Conservation (phyloP, 2,797 vertebrate genomes). For the Sphaeramia orbicularis region DNA sequence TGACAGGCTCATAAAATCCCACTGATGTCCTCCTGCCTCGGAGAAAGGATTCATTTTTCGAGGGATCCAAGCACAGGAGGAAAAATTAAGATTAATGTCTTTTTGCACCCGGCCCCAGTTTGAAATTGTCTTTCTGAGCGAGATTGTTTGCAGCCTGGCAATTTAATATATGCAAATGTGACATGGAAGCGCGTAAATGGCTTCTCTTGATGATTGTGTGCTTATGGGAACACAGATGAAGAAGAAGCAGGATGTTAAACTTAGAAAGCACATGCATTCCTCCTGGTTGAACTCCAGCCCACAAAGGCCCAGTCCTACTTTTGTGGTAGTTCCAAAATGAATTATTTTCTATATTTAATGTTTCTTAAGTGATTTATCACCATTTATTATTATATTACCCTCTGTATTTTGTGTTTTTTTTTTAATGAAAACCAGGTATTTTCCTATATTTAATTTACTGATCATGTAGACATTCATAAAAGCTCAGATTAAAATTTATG, state of each 20-base stretch:
- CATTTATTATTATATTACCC: too few relatives aligned
- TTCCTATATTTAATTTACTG: too few relatives aligned
- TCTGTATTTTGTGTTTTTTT: too few relatives aligned
- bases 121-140: constrained; percentile 32
- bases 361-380: too few relatives aligned
- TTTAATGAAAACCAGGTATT: too few relatives aligned
- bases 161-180: constrained; percentile 51
- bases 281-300: too few relatives aligned
- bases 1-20: constrained; percentile 62
- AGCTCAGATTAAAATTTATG: too few relatives aligned
- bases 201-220: constrained; percentile 3
- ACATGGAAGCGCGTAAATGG: constrained; percentile 32
- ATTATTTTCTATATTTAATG: too few relatives aligned
- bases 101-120: constrained; percentile 22
- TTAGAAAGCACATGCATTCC: not conserved
- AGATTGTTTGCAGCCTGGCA: constrained; percentile 37
- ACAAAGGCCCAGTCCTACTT: too few relatives aligned
- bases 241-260: not conserved
- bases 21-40: constrained; percentile 54
- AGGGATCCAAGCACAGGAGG: constrained; percentile 41
- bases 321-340: too few relatives aligned
- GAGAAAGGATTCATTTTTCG: constrained; percentile 51
- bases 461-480: too few relatives aligned
- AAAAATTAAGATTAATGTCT: constrained; percentile 58
- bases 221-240: constrained; percentile 2